Evolutionary conservation across 2,113 vertebrate species (phyloP).

Genomic region (Rousettus leschenaultii): DNA sequence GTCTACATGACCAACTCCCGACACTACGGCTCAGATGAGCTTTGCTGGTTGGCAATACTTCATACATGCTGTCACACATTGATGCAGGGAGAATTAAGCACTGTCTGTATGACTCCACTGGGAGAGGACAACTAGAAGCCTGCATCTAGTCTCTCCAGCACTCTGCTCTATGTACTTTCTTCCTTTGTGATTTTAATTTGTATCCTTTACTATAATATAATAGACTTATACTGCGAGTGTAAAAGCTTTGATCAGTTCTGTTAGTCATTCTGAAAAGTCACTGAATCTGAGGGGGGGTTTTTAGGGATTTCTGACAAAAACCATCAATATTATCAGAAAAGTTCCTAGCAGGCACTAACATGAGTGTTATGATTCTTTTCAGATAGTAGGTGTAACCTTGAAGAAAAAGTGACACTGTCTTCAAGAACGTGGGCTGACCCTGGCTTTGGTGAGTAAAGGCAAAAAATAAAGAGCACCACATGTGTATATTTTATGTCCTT

Average conservation of each 20-base stretch:
- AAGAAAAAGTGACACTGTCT: conserved; percentile 89
- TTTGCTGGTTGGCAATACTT: not conserved
- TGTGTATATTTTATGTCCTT: conserved; percentile 81
- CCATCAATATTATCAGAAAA: not conserved
- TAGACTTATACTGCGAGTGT: not conserved
- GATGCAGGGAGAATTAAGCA: not conserved
- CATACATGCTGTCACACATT: not conserved
- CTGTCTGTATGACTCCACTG: not conserved
- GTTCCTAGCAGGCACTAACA: conserved; percentile 79
- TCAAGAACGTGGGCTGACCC: conserved; percentile 87
- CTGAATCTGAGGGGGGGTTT: not conserved
- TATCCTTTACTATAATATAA: not conserved
- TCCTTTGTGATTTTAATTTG: not conserved
- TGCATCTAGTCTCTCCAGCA: not conserved
- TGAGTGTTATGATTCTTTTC: conserved; percentile 84
- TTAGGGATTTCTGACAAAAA: not conserved
- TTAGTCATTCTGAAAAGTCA: not conserved
- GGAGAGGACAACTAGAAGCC: not conserved
- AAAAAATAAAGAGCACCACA: conserved; percentile 85
- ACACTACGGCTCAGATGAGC: not conserved
- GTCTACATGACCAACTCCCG: not conserved
- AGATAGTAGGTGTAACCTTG: conserved; percentile 87
- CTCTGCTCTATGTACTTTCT: not conserved
- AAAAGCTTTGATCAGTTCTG: not conserved
- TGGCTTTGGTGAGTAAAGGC: conserved; percentile 83